A percentile compares a stretch with the other conserved stretches of the same genome.
Evolutionary conservation across 2,888 invertebrate genomes (phyloP).

Genomic region (Polymixis flavicincta): DNA sequence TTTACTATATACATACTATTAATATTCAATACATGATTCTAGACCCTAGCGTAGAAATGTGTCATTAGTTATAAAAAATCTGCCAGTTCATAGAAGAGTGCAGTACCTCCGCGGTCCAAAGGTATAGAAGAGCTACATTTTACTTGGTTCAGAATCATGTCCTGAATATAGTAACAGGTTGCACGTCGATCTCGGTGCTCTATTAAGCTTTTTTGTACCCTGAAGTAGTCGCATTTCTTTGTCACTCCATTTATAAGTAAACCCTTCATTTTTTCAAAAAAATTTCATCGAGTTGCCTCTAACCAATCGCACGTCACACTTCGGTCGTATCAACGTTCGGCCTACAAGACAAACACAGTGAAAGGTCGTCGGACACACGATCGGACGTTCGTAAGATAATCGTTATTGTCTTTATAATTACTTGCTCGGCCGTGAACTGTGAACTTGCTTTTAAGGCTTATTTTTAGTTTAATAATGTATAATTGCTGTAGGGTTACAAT

Average conservation of each 20-base stretch:
- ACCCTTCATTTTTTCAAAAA: not conserved
- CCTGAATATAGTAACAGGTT: too few species aligned
- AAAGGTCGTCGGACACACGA: conserved; percentile 72
- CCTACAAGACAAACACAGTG: conserved; percentile 37
- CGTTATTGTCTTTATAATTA: conserved; percentile 75
- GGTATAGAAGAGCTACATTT: too few species aligned
- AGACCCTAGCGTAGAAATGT: too few species aligned
- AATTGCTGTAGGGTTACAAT: conserved; percentile 10
- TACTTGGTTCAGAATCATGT: too few species aligned
- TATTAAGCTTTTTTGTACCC: not conserved
- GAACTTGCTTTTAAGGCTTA: conserved; percentile 72
- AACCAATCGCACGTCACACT: not conserved
- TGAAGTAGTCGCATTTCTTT: not conserved
- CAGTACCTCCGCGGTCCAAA: too few species aligned
- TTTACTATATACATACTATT: too few species aligned
- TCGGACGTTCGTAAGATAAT: conserved; percentile 62
- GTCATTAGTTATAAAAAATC: too few species aligned
- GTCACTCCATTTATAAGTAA: not conserved
- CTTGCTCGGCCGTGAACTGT: conserved; percentile 75
- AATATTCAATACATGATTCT: too few species aligned
- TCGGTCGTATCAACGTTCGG: not conserved
- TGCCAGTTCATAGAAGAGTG: too few species aligned
- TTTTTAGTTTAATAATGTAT: conserved; percentile 31
- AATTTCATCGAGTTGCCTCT: not conserved
- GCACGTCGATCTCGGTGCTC: not conserved